These are phyloP conservation scores for Pentamera pediparva DNA, from an alignment of 53 echinoderm and acorn worm genomes.

Conservation along the genomic window DNA sequence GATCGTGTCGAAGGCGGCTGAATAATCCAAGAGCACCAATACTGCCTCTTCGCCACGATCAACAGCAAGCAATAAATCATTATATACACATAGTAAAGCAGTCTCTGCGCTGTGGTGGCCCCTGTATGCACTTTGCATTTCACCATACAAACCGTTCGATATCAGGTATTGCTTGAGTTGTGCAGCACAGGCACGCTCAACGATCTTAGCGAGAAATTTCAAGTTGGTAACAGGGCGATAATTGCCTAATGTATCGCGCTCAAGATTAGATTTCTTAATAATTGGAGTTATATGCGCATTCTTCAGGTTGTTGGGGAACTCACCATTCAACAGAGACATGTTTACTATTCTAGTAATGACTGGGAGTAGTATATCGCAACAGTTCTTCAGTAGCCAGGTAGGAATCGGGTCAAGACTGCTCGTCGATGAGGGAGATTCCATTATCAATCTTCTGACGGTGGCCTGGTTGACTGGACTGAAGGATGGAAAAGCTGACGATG, in stretches of 20 bases:
- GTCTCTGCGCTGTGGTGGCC: constrained; percentile 20
- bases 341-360: constrained; percentile 35
- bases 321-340: constrained; percentile 16
- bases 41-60: constrained; percentile 11
- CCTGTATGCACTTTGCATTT: background rate
- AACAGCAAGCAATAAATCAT: background rate
- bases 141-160: background rate
- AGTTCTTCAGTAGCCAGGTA: constrained; percentile 31
- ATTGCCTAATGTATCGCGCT: constrained; percentile 14
- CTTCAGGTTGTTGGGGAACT: constrained; percentile 34
- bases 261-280: constrained; percentile 35
- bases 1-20: constrained; percentile 10
- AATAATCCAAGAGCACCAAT: background rate
- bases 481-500: no score
- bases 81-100: constrained; percentile 4
- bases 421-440: constrained; percentile 29
- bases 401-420: constrained; percentile 46
- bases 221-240: constrained; percentile 39
- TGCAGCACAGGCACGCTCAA: constrained; percentile 12
- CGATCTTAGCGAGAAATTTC: constrained; percentile 28
- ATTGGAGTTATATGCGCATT: constrained; percentile 33
- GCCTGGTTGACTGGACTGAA: constrained; percentile 6
- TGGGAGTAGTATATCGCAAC: constrained; percentile 25
- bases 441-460: constrained; percentile 22
- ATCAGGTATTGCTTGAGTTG: constrained; percentile 4